Conservation (phyloP, 1,140 invertebrate genomes). For the Listronotus bonariensis region DNA sequence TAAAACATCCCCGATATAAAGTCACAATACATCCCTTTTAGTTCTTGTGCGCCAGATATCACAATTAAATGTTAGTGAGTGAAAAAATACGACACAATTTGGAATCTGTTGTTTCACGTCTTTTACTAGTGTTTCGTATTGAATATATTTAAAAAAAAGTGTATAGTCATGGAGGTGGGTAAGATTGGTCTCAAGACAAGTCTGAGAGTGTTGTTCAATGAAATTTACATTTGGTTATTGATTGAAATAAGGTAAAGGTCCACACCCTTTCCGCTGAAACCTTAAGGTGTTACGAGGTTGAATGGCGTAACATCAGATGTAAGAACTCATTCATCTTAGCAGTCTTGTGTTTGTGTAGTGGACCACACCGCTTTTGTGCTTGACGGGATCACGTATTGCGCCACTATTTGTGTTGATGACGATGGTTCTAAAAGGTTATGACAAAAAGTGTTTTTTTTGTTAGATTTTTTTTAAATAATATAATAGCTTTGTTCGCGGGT, state of each 20-base stretch:
- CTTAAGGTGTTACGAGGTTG: conserved; percentile 39
- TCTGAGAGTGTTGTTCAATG: conserved; percentile 5
- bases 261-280: conserved; percentile 30
- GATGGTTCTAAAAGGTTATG: too few species aligned
- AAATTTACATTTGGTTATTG: conserved; percentile 21
- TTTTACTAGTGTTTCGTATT: background rate
- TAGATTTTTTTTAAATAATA: too few species aligned
- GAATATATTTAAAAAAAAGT: background rate
- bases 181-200: background rate
- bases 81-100: background rate
- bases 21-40: too few species aligned
- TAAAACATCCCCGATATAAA: too few species aligned
- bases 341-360: conserved; percentile 49
- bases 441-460: too few species aligned
- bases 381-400: background rate
- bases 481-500: too few species aligned
- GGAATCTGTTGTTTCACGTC: background rate
- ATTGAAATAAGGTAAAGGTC: conserved; percentile 6
- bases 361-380: conserved; percentile 46
- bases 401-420: background rate
- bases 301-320: conserved; percentile 44
- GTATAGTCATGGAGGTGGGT: conserved; percentile 4
- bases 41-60: too few species aligned
- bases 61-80: too few species aligned
- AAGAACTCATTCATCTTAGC: conserved; percentile 46